Percentiles rank a stretch among this genome's conserved stretches.
Evolutionary conservation across 92 coral and sea anemone genomes (phyloP).

Genomic region (Chrysogorgia sp.): DNA sequence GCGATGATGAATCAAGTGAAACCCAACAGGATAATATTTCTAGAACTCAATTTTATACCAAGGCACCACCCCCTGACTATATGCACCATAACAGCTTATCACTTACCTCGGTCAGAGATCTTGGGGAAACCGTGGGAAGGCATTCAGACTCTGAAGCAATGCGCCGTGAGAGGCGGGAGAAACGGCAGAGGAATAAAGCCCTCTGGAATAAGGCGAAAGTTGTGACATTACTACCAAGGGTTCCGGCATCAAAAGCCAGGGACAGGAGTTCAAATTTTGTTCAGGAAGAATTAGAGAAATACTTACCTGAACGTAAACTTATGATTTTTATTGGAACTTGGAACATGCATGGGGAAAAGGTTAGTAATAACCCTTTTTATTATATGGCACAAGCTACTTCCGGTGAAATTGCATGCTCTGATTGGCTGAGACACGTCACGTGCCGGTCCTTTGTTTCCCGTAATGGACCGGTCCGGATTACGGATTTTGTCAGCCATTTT

Average conservation of each 20-base stretch:
- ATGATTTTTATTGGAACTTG: constrained; percentile 92
- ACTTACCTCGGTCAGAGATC: constrained; percentile 19
- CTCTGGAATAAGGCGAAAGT: constrained; percentile 22
- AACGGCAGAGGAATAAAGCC: neutral
- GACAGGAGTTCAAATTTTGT: constrained; percentile 83
- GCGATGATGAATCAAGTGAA: constrained; percentile 34
- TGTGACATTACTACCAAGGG: constrained; percentile 68
- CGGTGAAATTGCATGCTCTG: too few relatives aligned
- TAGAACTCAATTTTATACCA: constrained; percentile 34
- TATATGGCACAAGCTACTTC: too few relatives aligned
- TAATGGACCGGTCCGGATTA: too few relatives aligned
- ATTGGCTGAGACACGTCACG: too few relatives aligned
- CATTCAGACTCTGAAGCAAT: constrained; percentile 41
- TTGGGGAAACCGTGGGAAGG: neutral
- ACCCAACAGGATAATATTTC: constrained; percentile 25
- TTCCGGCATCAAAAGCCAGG: constrained; percentile 74
- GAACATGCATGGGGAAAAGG: constrained; percentile 99
- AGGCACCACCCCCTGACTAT: constrained; percentile 75
- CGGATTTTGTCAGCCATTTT: too few relatives aligned
- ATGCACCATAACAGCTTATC: constrained; percentile 23
- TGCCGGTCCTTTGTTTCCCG: too few relatives aligned
- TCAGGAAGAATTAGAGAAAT: constrained; percentile 84
- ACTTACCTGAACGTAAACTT: constrained; percentile 80
- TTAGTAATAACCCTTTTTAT: constrained; percentile 8
- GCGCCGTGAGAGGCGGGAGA: neutral